Conservation (phyloP, 2,888 invertebrate species). For the Drosophila gaucha region DNA sequence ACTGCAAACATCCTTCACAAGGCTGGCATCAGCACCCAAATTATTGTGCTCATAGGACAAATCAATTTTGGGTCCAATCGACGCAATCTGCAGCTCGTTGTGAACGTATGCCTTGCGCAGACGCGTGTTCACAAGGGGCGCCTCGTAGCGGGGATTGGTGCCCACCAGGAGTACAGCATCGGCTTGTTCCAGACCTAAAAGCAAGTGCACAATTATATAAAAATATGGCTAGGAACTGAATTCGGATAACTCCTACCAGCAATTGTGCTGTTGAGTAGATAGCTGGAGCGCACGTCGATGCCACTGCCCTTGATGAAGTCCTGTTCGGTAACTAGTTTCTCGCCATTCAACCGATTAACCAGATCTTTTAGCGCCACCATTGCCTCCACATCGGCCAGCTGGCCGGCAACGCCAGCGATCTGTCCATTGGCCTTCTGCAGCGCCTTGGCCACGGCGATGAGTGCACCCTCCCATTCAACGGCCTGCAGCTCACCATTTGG, state of each 20-base stretch:
- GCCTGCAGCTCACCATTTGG: slow-evolving; percentile 90
- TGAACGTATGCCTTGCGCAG: slow-evolving; percentile 98
- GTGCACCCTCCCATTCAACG: slow-evolving; percentile 98
- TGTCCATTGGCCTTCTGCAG: slow-evolving; percentile 89
- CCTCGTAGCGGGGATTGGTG: slow-evolving; percentile 98
- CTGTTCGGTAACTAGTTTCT: slow-evolving; percentile 95
- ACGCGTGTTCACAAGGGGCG: slow-evolving; percentile 97
- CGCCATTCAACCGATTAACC: slow-evolving; percentile 93
- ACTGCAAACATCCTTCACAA: slow-evolving; percentile 90
- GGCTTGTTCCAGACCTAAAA: slow-evolving; percentile 93
- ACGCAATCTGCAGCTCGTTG: slow-evolving; percentile 93
- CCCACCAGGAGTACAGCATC: slow-evolving; percentile 97
- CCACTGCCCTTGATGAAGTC: slow-evolving; percentile 89
- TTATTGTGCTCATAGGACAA: slow-evolving; percentile 96
- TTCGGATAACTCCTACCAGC: slow-evolving; percentile 86
- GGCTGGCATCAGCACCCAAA: slow-evolving; percentile 91
- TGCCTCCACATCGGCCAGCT: slow-evolving; percentile 95
- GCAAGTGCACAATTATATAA: neutral
- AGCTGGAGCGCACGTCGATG: slow-evolving; percentile 95
- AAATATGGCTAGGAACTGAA: neutral
- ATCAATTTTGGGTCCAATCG: slow-evolving; percentile 96
- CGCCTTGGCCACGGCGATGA: slow-evolving; percentile 90
- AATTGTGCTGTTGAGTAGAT: slow-evolving; percentile 96
- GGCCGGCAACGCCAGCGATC: slow-evolving; percentile 94
- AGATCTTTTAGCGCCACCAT: slow-evolving; percentile 97